phyloP scores from a whole-genome alignment of 2,888 invertebrate genomes.

The Cerastis leucographa region DNA sequence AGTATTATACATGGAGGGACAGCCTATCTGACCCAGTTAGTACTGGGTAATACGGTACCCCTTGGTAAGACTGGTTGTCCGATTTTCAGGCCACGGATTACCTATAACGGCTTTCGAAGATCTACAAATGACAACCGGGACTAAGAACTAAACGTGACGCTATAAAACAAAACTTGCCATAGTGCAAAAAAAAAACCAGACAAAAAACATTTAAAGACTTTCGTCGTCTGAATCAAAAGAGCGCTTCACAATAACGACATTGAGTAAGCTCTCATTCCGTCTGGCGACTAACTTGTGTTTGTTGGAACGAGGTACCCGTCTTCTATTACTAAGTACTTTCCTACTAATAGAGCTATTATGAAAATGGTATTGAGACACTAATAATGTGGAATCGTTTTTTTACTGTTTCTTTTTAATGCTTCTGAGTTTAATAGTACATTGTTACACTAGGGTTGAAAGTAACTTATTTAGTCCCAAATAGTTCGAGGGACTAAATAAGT shows the following conservation, averaged over 20 bases:
- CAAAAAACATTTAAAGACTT: conserved; percentile 18
- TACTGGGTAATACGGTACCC: background rate
- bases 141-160: background rate
- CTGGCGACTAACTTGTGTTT: conserved; percentile 51
- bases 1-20: background rate
- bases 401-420: background rate
- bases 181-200: conserved; percentile 16
- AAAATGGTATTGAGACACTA: conserved; percentile 14
- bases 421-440: conserved; percentile 1
- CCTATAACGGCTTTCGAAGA: background rate
- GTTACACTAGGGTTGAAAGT: too few species aligned
- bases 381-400: background rate
- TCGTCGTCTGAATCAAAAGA: conserved; percentile 41
- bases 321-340: conserved; percentile 52
- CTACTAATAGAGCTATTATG: conserved; percentile 38
- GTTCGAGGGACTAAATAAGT: too few species aligned
- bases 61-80: background rate
- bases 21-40: too few species aligned
- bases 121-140: background rate
- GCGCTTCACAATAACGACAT: conserved; percentile 28
- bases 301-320: conserved; percentile 24
- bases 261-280: conserved; percentile 40
- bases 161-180: background rate
- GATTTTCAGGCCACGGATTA: background rate
- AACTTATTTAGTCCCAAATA: too few species aligned